phyloP scores from a whole-genome alignment of 2,797 vertebrate species.

The Percopsis omiscomaycus region DNA sequence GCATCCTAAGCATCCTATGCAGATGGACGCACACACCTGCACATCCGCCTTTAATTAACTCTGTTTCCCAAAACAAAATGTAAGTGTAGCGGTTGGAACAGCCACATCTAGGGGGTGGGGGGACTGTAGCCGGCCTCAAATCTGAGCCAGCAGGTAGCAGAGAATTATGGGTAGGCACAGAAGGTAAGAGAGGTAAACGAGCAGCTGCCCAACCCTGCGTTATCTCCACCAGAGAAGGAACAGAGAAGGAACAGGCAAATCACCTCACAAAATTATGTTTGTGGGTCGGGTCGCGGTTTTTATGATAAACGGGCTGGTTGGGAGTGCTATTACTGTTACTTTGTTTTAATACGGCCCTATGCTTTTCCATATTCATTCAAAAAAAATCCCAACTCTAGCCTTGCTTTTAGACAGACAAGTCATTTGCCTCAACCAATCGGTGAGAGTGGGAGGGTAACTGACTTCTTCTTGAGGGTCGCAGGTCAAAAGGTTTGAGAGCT shows the following conservation, averaged over 20 bases:
- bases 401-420: too few relatives aligned
- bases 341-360: too few relatives aligned
- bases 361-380: too few relatives aligned
- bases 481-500: background rate
- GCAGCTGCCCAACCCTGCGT: conserved; percentile 47
- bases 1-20: conserved; percentile 18
- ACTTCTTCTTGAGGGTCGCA: too few relatives aligned
- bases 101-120: conserved; percentile 64
- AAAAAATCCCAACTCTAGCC: too few relatives aligned
- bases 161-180: conserved; percentile 41
- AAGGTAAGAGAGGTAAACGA: background rate
- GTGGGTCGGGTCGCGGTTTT: too few relatives aligned
- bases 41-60: conserved; percentile 65
- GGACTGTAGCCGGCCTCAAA: conserved; percentile 40
- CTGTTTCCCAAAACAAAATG: conserved; percentile 60
- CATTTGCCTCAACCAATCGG: too few relatives aligned
- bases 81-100: conserved; percentile 50
- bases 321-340: too few relatives aligned
- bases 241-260: too few relatives aligned
- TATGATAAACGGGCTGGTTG: too few relatives aligned
- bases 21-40: background rate
- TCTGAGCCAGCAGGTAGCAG: conserved; percentile 43
- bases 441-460: too few relatives aligned
- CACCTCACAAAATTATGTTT: too few relatives aligned
- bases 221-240: conserved; percentile 12